Evolutionary conservation across 2,797 vertebrate species (phyloP).

Genomic region (Halcyon chelicuti): DNA sequence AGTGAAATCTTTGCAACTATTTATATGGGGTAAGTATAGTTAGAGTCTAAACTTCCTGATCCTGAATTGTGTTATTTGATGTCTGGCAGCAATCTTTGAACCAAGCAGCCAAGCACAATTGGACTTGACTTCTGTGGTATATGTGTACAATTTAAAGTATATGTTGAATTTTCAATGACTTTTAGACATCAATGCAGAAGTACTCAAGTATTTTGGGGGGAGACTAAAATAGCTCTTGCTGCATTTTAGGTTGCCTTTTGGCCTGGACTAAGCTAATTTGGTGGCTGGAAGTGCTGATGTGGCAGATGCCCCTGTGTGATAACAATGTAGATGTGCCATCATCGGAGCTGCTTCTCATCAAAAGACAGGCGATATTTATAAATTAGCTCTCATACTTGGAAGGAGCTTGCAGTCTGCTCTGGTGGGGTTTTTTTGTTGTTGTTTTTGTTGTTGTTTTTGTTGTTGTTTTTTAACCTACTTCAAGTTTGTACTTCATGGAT

Average conservation of each 20-base stretch:
- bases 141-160: not conserved
- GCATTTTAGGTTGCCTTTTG: not conserved
- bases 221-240: not conserved
- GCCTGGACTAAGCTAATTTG: not conserved
- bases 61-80: not conserved
- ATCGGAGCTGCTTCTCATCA: not conserved
- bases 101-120: not conserved
- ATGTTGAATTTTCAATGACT: not conserved
- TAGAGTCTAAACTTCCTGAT: not conserved
- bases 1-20: not conserved
- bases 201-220: fast-evolving
- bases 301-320: not conserved
- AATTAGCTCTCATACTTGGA: not conserved
- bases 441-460: not conserved
- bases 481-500: not conserved
- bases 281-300: not conserved
- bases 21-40: not conserved
- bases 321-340: not conserved
- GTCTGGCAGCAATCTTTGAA: not conserved
- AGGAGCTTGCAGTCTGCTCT: not conserved
- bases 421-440: not conserved
- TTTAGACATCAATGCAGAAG: not conserved
- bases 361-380: not conserved
- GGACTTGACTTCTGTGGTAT: not conserved
- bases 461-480: not conserved